These are phyloP conservation scores for Drosophila mettleri DNA, from an alignment of 2,888 invertebrate genomes.

Conservation along the genomic window DNA sequence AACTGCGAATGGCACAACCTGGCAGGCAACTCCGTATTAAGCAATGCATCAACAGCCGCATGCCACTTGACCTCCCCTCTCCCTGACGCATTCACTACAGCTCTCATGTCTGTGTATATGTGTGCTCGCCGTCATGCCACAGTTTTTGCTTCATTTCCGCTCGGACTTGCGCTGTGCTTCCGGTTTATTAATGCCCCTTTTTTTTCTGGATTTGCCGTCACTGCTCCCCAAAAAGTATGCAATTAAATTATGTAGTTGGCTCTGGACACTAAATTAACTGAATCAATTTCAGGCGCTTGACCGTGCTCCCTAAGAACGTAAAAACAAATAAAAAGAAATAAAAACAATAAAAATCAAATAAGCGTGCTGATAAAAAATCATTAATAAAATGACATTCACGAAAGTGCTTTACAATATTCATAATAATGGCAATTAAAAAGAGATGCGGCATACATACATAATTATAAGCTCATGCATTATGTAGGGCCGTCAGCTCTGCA, in stretches of 20 bases:
- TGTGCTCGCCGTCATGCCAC: slow-evolving; percentile 4
- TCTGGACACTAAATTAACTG: slow-evolving; percentile 41
- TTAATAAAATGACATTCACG: slow-evolving; percentile 22
- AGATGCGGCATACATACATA: slow-evolving; percentile 21
- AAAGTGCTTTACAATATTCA: slow-evolving; percentile 40
- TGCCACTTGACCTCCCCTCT: slow-evolving; percentile 18
- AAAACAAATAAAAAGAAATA: slow-evolving; percentile 4
- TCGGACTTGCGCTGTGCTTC: slow-evolving; percentile 61
- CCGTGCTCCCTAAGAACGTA: background rate
- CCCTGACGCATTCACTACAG: background rate
- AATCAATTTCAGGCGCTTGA: slow-evolving; percentile 23
- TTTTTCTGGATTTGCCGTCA: slow-evolving; percentile 7
- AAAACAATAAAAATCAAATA: slow-evolving; percentile 8
- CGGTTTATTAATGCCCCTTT: slow-evolving; percentile 70
- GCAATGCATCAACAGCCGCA: slow-evolving; percentile 57
- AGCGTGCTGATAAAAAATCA: background rate
- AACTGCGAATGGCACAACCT: slow-evolving; percentile 23
- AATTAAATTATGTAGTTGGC: slow-evolving; percentile 67
- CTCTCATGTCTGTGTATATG: slow-evolving; percentile 10
- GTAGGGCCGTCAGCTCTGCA: background rate
- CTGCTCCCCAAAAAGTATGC: slow-evolving; percentile 46
- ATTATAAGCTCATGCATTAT: slow-evolving; percentile 45
- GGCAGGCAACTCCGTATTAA: slow-evolving; percentile 53
- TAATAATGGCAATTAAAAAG: slow-evolving; percentile 40
- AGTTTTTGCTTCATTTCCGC: slow-evolving; percentile 70